Base-by-base conservation (phyloP, 2,113 vertebrate genomes). In the Scortum barcoo region DNA sequence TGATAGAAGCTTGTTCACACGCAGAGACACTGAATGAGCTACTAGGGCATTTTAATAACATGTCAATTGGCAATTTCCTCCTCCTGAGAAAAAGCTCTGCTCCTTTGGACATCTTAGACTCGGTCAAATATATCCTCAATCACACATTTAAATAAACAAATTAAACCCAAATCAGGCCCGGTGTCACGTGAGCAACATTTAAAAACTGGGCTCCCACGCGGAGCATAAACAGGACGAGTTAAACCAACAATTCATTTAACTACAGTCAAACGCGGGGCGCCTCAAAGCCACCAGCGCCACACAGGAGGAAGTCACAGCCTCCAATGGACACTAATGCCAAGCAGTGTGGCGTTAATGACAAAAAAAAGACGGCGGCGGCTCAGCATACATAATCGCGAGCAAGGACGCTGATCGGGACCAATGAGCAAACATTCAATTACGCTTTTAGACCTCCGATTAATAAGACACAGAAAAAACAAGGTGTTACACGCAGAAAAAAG, bases 121-220 rank as follows among this genome's bases (percentile, higher is more conserved):
- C 46, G 65, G 62, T n/a, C 33, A 12, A 36, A 42, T 42, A 48
- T 1, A 44, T 65, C 62, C 33, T 76, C 3, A 3, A 53, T 83
- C 33, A 9, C 10, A 54, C 36, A 84, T 90, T 89, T 90, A 81
- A 83, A 88, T 86, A 88, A 91, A 85, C 84, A 92, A 89, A 92
- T 60, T 16, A 38, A 83, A 91, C 22, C 28, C 80, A 89, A 85
- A 91, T 86, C 56, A 60, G 61, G 6, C n/a, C 46, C 16, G 26
- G 50, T 3, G 53, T 82, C 80, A 76, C 26, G 4, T 19, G 58
- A 76, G 87, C 60, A 24, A 71, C 81, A 87, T 91, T 91, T 73
- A 85, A 89, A 50, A 90, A 69, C 68, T 68, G 50, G 30, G 17
- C 65, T 81, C 16, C 50, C 24, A 51, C 44, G 48, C 17, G 1